Base-by-base conservation (phyloP, 2,797 vertebrate species). In the Streptopelia turtur region DNA sequence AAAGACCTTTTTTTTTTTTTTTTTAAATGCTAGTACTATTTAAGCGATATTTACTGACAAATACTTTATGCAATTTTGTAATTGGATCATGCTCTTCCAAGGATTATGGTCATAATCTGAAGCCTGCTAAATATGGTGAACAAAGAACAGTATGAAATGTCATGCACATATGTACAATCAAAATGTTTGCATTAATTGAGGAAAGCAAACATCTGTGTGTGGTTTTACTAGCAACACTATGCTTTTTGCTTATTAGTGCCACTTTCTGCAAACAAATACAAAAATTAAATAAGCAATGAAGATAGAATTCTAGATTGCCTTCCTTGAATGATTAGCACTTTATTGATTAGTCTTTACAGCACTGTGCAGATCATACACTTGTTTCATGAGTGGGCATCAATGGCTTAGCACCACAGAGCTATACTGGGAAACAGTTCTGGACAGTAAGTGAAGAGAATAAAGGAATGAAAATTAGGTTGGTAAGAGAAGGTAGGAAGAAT, bases 11-110 rank as follows among this genome's bases (percentile, higher is more conserved):
- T 52, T 55, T 17, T 50, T 43, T 43, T 43, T 43, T 18, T 43
- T 43, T 43, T 18, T 43, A 9, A 43, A 33, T 64, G 16, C 16
- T 68, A 35, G 11, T 61, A 37, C 10, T 76, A 31, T 81, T 81
- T 68, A 63, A 85, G 15, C 20, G 87, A 56, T 89, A 85, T 83
- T 89, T 96, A 77, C 31, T 55, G 15, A 41, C 28, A 95, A 89
- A 50, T 41, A 61, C 11, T 52, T 77, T 10, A 55, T 31, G 22
- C 69, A 81, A 78, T 90, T 95, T 90, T 89, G 39, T 66, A 72
- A 72, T 30, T 71, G 22, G 20, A 52, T 85, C 43, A 31, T 76
- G 23, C 65, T 89, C 43, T 86, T 94, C 69, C 8, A 66, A 63
- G 33, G 43, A 52, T 70, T 72, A 79, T 10, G n/a, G 41, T 56